Base-by-base conservation (phyloP, 1,140 invertebrate genomes). In the Palaemon carinicauda region DNA sequence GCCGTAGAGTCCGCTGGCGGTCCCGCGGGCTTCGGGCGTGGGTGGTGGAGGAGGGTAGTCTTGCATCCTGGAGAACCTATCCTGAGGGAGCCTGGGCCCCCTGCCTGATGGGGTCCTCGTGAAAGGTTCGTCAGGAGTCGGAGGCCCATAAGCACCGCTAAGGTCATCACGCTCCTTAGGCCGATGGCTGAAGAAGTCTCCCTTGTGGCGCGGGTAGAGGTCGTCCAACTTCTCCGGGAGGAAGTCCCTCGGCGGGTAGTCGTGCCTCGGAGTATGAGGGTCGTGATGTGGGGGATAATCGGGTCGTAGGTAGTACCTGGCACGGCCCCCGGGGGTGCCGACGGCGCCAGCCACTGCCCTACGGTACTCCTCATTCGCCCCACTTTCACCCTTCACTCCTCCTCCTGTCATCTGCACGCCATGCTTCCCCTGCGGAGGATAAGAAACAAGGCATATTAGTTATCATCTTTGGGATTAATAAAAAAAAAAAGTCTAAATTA, bases 121-220 rank as follows among this genome's bases (percentile, higher is more conserved):
- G 81, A 87, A 89, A 56, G 88, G 85, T 24, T 89, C 88, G n/a
- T 89, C 88, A 24, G 88, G 88, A 33, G 85, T 89, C 4, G 87
- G 60, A 24, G 88, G 85, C 29, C 80, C 73, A 50, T 82, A 82
- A 12, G 83, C 88, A 17, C 53, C 78, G 17, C 75, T 78, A 73
- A 88, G 80, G 80, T 89, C 88, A n/a, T 89, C 88, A 21, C 88
- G 83, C 54, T 89, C 88, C 85, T 89, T 89, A 74, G 86, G 85
- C 12, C 88, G 85, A 21, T 87, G 81, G 21, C 83, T 82, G 81
- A 82, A 89, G 80, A 89, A 89, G 21, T 89, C 88, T 41, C 87
- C 88, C 65, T 89, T 89, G 88, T 89, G 88, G 56, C 88, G 79
- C 15, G 85, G 77, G 88, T 89, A 89, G 10, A 89, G 74, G 73